Conservation (phyloP, 2,888 invertebrate genomes). For the Metacarcinus magister region DNA sequence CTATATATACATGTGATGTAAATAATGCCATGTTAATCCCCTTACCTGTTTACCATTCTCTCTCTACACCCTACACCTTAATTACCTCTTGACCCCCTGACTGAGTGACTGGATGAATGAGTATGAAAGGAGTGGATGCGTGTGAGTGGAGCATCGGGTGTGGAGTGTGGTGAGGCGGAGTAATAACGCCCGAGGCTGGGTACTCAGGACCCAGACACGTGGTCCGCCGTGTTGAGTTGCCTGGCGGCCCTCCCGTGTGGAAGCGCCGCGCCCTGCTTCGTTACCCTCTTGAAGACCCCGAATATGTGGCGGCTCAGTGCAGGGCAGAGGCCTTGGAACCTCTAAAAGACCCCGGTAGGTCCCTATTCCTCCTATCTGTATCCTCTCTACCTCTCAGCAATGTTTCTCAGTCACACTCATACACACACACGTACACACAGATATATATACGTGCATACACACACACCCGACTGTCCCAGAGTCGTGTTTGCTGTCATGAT, state of each 20-base stretch:
- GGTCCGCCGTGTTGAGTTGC: conserved; percentile 81
- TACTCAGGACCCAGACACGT: conserved; percentile 80
- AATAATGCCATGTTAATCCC: conserved; percentile 65
- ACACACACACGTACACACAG: neutral
- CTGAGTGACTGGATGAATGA: conserved; percentile 61
- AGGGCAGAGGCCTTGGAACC: conserved; percentile 65
- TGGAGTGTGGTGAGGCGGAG: neutral
- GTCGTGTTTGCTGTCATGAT: neutral
- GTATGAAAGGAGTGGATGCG: conserved; percentile 18
- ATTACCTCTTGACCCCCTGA: conserved; percentile 71
- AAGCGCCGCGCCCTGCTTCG: conserved; percentile 75
- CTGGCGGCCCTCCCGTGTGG: conserved; percentile 80
- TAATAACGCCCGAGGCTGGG: conserved; percentile 50
- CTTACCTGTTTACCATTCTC: conserved; percentile 45
- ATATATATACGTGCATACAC: neutral
- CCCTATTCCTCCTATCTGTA: conserved; percentile 63
- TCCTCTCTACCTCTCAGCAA: conserved; percentile 40
- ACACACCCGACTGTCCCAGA: conserved; percentile 33
- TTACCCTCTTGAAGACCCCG: conserved; percentile 79
- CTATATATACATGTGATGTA: conserved; percentile 66
- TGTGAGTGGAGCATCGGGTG: conserved; percentile 6
- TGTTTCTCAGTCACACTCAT: conserved; percentile 53
- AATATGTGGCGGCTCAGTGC: conserved; percentile 64
- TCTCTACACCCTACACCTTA: conserved; percentile 66
- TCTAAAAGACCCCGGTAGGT: conserved; percentile 79